Base-by-base conservation (phyloP, 2,888 invertebrate genomes). In the Dichetophora obliterata region DNA sequence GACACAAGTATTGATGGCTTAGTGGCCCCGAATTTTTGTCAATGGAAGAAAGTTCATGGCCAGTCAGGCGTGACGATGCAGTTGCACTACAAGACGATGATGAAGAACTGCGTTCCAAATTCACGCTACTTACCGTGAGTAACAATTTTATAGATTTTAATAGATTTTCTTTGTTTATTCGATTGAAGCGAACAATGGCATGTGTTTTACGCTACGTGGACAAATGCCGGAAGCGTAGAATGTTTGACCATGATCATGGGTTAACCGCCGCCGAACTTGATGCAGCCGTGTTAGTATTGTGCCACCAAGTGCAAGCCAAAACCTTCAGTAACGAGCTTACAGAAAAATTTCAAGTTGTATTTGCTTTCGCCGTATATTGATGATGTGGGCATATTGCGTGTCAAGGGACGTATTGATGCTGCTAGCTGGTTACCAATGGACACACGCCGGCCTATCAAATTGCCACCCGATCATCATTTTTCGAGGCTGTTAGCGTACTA, bases 381-480 rank as follows among this genome's bases (percentile, higher is more conserved):
- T 22, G 69, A 69, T 1, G 52, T 6, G 11, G 50, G 31, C 3
- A 50, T 24, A 19, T 14, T 69, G 14, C 57, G 71, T 1, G 24
- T 52, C 6, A 43, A 68, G 24, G 78, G 77, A 34, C 77, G 77
- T 8, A 72, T 76, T 34, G 75, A 78, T 48, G 75, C 72, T 34
- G 78, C 65, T 31, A 77, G 76, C 57, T 79, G 76, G 66, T 73
- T 80, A 11, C 76, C 80, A 9, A 79, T 76, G 22, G 43, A 59
- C 6, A 22, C 57, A 4, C 66, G 74, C 65, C 65, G 79, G 9
- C 77, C 78, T 1, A 77, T 79, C 19, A 79, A 79, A 37, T 22
- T 81, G 68, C 78, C 78, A n/a, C 43, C 76, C 48, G 59, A 72
- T 9, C 78, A 81, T 37, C 19, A 34, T 0, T 78, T 80, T 14